Conservation (phyloP, 2,113 vertebrate genomes). For the Tragelaphus scriptus region DNA sequence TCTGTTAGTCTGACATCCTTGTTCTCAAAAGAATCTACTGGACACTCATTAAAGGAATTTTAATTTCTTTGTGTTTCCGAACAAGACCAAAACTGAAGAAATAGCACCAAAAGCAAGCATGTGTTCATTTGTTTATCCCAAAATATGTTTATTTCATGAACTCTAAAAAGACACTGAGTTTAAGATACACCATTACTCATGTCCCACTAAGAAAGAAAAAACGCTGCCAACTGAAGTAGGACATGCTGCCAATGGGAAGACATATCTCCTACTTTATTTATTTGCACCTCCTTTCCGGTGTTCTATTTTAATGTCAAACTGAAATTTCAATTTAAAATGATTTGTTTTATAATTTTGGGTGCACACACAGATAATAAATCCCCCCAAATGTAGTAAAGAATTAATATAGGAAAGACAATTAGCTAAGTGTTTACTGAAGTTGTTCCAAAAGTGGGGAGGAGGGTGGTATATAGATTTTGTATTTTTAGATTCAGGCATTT, state of each 20-base stretch:
- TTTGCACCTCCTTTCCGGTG: background rate
- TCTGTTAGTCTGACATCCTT: background rate
- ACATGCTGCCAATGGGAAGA: accelerated
- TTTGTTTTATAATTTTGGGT: background rate
- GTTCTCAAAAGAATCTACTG: background rate
- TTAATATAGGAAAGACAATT: background rate
- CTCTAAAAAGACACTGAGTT: background rate
- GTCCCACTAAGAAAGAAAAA: background rate
- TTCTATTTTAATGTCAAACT: background rate
- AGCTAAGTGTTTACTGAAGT: background rate
- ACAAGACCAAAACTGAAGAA: background rate
- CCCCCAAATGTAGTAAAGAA: background rate
- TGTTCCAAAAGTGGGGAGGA: background rate
- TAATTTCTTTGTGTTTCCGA: background rate
- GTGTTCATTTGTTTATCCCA: background rate
- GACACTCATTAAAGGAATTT: background rate
- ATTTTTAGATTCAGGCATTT: background rate
- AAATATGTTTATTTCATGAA: background rate
- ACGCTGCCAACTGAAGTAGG: background rate
- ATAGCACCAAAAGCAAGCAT: background rate
- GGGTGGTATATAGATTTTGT: background rate
- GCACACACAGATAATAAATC: background rate
- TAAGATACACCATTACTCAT: background rate
- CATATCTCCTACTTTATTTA: background rate
- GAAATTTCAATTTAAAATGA: background rate